phyloP scores from a whole-genome alignment of 2,888 invertebrate genomes.

The Hybos culiciformis region DNA sequence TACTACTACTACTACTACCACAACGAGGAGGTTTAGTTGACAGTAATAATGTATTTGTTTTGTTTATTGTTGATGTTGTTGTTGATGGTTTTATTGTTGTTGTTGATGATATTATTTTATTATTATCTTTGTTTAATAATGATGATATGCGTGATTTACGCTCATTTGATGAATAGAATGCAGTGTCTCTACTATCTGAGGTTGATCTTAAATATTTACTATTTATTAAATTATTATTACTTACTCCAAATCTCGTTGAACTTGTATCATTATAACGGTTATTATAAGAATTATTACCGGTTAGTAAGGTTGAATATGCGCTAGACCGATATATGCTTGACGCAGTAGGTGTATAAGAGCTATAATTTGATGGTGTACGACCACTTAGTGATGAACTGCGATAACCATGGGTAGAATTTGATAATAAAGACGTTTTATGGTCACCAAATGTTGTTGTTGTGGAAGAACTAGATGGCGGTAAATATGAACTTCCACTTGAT shows the following conservation, averaged over 20 bases:
- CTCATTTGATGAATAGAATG: conserved; percentile 4
- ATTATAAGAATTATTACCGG: background rate
- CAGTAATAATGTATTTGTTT: conserved; percentile 4
- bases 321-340: no score
- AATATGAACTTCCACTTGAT: conserved; percentile 33
- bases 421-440: conserved; percentile 13
- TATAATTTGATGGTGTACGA: conserved; percentile 8
- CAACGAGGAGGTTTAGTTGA: conserved; percentile 13
- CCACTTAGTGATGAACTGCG: conserved; percentile 20
- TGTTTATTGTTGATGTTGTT: background rate
- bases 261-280: conserved; percentile 29
- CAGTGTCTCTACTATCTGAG: conserved; percentile 13
- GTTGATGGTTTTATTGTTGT: background rate
- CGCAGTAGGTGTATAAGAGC: no score
- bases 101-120: background rate
- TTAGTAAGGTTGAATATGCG: no score
- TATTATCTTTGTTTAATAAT: background rate
- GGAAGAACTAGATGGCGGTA: conserved; percentile 29
- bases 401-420: conserved; percentile 21
- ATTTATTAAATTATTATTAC: conserved; percentile 19
- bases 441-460: conserved; percentile 16
- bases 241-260: conserved; percentile 33
- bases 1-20: conserved; percentile 5
- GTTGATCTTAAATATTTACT: conserved; percentile 13
- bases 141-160: conserved; percentile 1